Evolutionary conservation across 1,140 invertebrate species (phyloP).

Genomic region (Micrasema longulum): DNA sequence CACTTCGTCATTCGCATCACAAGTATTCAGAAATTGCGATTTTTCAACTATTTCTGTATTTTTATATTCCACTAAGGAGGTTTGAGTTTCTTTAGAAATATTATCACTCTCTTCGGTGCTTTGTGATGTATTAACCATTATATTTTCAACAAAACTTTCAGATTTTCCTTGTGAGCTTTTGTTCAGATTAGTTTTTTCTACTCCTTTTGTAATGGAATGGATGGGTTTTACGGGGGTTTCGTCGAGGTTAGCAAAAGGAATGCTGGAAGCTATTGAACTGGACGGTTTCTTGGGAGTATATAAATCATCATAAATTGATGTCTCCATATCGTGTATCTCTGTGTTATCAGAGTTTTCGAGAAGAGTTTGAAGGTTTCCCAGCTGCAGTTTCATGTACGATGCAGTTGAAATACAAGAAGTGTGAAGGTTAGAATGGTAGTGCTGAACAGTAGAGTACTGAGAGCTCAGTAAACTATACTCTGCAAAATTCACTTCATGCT

Average conservation of each 20-base stretch:
- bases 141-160: no score
- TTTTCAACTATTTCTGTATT: no score
- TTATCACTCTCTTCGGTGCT: neutral
- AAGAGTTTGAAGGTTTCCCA: conserved; percentile 32
- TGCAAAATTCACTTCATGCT: conserved; percentile 35
- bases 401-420: conserved; percentile 37
- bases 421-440: conserved; percentile 43
- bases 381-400: conserved; percentile 30
- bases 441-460: conserved; percentile 31
- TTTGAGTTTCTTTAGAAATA: no score
- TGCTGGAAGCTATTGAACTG: neutral
- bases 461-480: conserved; percentile 47
- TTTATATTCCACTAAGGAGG: no score
- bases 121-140: conserved; percentile 13
- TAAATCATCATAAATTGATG: conserved; percentile 1
- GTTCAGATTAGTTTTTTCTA: no score
- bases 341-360: conserved; percentile 23
- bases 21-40: neutral
- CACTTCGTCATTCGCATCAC: no score
- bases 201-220: no score
- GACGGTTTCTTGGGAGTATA: conserved; percentile 6
- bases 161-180: no score
- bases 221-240: no score
- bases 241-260: neutral
- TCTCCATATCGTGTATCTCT: conserved; percentile 3